Conservation (phyloP, 2,888 invertebrate species). For the Drosophila gaucha region DNA sequence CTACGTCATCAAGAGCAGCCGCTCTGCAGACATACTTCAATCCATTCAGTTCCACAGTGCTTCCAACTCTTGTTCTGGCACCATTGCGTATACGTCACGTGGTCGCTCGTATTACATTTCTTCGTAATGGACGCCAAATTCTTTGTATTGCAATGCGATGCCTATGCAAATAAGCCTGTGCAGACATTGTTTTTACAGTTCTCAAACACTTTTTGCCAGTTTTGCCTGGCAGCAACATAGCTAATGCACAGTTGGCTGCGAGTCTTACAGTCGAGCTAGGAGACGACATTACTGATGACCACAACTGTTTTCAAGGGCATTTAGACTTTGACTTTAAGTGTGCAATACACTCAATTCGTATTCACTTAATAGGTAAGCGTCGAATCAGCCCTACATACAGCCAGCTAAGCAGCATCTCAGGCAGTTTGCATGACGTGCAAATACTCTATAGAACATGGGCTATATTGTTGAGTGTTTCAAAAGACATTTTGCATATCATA, state of each 20-base stretch:
- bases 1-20: constrained; percentile 47
- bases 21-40: constrained; percentile 17
- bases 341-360: constrained; percentile 4
- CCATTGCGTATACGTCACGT: constrained; percentile 65
- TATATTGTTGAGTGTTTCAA: background rate
- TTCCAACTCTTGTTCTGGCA: constrained; percentile 1
- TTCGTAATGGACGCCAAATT: constrained; percentile 63
- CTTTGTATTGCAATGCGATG: constrained; percentile 52
- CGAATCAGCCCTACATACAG: background rate
- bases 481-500: too few species aligned
- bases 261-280: background rate
- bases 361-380: background rate
- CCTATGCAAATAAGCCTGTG: constrained; percentile 37
- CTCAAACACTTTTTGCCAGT: constrained; percentile 1
- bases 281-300: constrained; percentile 33
- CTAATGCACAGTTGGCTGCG: constrained; percentile 35
- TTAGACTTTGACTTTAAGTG: constrained; percentile 37
- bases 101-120: constrained; percentile 45
- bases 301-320: constrained; percentile 54
- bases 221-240: background rate
- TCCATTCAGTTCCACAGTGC: background rate
- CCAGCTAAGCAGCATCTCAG: background rate
- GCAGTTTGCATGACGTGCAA: background rate
- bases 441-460: background rate
- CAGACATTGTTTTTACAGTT: constrained; percentile 45